Conservation (phyloP, 2,888 invertebrate species). For the Folsomia manolachei region DNA sequence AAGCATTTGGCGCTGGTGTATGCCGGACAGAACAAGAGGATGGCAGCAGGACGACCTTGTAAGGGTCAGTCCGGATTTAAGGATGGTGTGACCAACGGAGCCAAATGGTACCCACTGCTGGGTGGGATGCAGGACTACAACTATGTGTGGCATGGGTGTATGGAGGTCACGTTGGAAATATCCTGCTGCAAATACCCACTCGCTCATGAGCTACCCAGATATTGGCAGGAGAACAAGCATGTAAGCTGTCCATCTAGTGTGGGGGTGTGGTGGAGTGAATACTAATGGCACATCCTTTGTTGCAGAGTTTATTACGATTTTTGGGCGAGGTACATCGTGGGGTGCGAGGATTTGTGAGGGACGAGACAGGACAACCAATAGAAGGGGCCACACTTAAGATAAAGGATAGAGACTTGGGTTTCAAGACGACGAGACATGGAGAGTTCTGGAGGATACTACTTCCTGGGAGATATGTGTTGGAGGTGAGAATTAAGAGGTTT, state of each 20-base stretch:
- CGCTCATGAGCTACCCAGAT: slow-evolving; percentile 71
- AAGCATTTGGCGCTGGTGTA: slow-evolving; percentile 79
- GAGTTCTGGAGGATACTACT: slow-evolving; percentile 90
- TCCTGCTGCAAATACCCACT: slow-evolving; percentile 93
- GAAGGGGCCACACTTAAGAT: slow-evolving; percentile 76
- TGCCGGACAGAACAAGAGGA: slow-evolving; percentile 81
- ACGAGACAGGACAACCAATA: slow-evolving; percentile 72
- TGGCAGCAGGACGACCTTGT: slow-evolving; percentile 81
- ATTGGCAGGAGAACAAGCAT: slow-evolving; percentile 85
- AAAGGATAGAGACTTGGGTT: slow-evolving; percentile 76
- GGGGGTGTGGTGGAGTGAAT: not conserved
- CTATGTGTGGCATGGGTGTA: slow-evolving; percentile 87
- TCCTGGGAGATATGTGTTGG: slow-evolving; percentile 79
- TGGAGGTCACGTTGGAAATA: slow-evolving; percentile 92
- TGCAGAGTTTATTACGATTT: slow-evolving; percentile 76
- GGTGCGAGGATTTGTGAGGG: slow-evolving; percentile 77
- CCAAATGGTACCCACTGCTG: slow-evolving; percentile 86
- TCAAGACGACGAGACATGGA: slow-evolving; percentile 83
- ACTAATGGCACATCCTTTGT: slow-evolving; percentile 26
- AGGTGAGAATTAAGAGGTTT: slow-evolving; percentile 60
- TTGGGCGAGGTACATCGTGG: slow-evolving; percentile 83
- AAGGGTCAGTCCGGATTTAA: slow-evolving; percentile 73
- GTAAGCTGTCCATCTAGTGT: slow-evolving; percentile 55
- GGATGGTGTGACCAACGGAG: slow-evolving; percentile 91
- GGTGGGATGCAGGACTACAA: slow-evolving; percentile 93